Conservation (phyloP, 2,888 invertebrate genomes). For the Lissonota sp. region DNA sequence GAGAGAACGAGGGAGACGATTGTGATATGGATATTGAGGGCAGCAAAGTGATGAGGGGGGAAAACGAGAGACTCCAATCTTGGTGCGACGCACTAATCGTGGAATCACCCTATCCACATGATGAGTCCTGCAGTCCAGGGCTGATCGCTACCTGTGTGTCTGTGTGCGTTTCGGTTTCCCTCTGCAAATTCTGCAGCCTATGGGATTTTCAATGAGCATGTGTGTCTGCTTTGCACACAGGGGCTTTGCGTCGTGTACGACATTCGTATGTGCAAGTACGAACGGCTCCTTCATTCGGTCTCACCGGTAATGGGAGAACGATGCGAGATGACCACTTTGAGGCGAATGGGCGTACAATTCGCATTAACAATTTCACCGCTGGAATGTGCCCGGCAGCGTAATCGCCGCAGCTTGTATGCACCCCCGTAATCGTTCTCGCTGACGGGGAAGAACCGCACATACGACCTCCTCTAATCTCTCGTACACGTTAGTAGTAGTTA, state of each 20-base stretch:
- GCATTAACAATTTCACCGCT: slow-evolving; percentile 65
- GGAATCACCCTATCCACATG: slow-evolving; percentile 56
- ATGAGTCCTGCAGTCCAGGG: slow-evolving; percentile 38
- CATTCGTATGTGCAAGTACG: neutral
- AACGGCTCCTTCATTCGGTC: slow-evolving; percentile 5
- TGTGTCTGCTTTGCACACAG: neutral
- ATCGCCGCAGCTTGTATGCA: slow-evolving; percentile 46
- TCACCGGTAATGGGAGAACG: slow-evolving; percentile 55
- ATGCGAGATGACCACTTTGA: slow-evolving; percentile 65
- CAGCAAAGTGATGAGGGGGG: slow-evolving; percentile 4
- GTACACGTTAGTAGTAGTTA: slow-evolving; percentile 51
- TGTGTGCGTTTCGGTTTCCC: neutral
- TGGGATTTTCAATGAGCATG: slow-evolving; percentile 43
- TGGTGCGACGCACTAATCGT: slow-evolving; percentile 58
- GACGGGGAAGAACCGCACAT: slow-evolving; percentile 44
- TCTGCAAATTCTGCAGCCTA: slow-evolving; percentile 27
- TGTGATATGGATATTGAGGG: slow-evolving; percentile 38
- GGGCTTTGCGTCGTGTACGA: slow-evolving; percentile 20
- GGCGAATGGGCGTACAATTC: slow-evolving; percentile 61
- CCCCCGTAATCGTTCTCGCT: slow-evolving; percentile 51
- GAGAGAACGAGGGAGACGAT: slow-evolving; percentile 29
- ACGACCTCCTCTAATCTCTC: slow-evolving; percentile 8
- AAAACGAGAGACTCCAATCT: slow-evolving; percentile 55
- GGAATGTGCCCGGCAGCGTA: slow-evolving; percentile 61
- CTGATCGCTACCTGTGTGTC: slow-evolving; percentile 9